Evolutionary conservation across 2,888 invertebrate species (phyloP), one percentile per base, ranked within the genome.

Genomic region (Drosophila cracens): DNA sequence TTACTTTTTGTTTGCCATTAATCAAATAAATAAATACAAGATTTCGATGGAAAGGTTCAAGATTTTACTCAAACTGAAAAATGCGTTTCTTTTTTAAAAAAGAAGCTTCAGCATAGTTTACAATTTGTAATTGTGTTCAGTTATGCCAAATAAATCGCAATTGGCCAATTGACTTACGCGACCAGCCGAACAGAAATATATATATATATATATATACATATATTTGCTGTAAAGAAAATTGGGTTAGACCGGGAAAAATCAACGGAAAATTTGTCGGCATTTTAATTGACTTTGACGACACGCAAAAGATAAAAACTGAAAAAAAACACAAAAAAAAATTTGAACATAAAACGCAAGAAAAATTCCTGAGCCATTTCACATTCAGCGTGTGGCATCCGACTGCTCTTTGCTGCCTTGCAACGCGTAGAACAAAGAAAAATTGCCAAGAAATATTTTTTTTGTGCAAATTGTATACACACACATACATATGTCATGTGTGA

Each of bases 271-370:
- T 67, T 58, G 63, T 56, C 54, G 77, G 69, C 61, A 72, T 79
- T 74, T 82, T 82, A 76, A 81, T 82, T 82, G 82, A 76, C 62
- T 76, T 69, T 73, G 79, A 81, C 58, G 76, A 66, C 49, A 62
- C 67, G 49, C 54, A 59, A 43, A 58, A 74, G 46, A 48, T 38
- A 49, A 56, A 51, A 18, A 11, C 36, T 21, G 33, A 16, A 36
- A 36, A 58, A 68, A 51, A 64, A 38, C 52, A 65, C 38, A 61
- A 33, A 11, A 36, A 27, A 38, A 58, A 68, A 54, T 61, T 70
- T 54, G 36, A 59, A 59, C 8, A 36, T 48, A 67, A 59, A 63
- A 67, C 7, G 38, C 46, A 54, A 49, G 38, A 64, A 52, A 79
- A 70, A 82, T 73, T 60, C 61, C 43, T 64, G 67, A 29, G 46